Evolutionary conservation across 2,888 invertebrate genomes (phyloP).

Genomic region (Neoaliturus tenellus): DNA sequence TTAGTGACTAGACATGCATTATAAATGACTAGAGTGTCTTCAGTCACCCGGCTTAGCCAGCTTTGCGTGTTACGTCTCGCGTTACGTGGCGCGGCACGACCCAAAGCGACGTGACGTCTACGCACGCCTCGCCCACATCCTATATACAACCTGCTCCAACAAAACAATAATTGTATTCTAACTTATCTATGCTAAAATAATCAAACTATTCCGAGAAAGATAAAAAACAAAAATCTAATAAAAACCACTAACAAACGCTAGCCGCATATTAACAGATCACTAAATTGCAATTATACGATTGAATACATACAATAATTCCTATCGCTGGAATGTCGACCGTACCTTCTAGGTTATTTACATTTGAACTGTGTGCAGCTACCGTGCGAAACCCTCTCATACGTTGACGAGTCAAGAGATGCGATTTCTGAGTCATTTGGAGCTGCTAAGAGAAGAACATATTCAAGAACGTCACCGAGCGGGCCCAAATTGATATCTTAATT

Average conservation of each 20-base stretch:
- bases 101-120: too few species aligned
- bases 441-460: conserved; percentile 47
- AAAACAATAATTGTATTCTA: conserved; percentile 39
- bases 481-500: neutral
- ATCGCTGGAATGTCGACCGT: conserved; percentile 42
- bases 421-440: neutral
- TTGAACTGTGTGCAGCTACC: conserved; percentile 47
- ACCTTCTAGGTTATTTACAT: conserved; percentile 42
- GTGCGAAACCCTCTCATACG: neutral
- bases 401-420: neutral
- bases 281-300: conserved; percentile 38
- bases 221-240: conserved; percentile 47
- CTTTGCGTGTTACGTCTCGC: too few species aligned
- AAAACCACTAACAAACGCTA: conserved; percentile 47
- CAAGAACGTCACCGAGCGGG: neutral
- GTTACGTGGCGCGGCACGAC: too few species aligned
- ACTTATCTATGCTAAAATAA: conserved; percentile 45
- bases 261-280: conserved; percentile 29
- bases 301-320: conserved; percentile 49
- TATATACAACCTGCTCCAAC: conserved; percentile 29
- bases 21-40: conserved; percentile 42
- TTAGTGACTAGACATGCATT: conserved; percentile 48
- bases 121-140: neutral
- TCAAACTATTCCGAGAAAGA: conserved; percentile 26
- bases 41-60: conserved; percentile 35